phyloP scores from a whole-genome alignment of 2,888 invertebrate species.

The Drosophila vallismaia region DNA sequence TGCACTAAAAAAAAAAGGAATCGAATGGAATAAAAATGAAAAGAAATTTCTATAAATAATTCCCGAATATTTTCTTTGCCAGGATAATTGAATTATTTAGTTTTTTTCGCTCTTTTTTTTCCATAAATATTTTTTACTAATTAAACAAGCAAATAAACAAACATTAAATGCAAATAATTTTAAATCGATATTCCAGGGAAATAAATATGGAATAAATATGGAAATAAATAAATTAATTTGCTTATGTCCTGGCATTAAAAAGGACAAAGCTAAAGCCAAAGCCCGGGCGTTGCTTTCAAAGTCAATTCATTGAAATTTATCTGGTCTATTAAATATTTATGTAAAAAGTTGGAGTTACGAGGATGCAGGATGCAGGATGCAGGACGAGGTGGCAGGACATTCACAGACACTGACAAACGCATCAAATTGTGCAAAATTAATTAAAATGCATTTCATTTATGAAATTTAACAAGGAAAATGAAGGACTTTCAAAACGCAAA shows the following conservation, averaged over 20 bases:
- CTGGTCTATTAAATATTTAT: slow-evolving; percentile 74
- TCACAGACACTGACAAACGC: slow-evolving; percentile 53
- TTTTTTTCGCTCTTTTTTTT: neutral
- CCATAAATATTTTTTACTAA: slow-evolving; percentile 22
- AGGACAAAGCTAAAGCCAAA: slow-evolving; percentile 19
- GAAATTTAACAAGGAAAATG: slow-evolving; percentile 49
- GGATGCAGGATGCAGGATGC: neutral
- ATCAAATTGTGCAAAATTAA: slow-evolving; percentile 67
- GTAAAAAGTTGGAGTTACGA: slow-evolving; percentile 41
- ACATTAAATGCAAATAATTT: slow-evolving; percentile 25
- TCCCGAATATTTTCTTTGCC: slow-evolving; percentile 31
- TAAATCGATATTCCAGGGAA: slow-evolving; percentile 11
- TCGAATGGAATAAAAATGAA: neutral
- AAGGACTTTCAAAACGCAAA: neutral
- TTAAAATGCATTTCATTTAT: slow-evolving; percentile 78
- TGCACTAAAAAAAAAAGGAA: neutral
- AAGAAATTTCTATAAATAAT: slow-evolving; percentile 33
- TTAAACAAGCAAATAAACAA: slow-evolving; percentile 31
- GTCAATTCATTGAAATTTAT: slow-evolving; percentile 70
- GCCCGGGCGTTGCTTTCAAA: slow-evolving; percentile 32
- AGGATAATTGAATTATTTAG: no score
- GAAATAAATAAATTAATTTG: slow-evolving; percentile 55
- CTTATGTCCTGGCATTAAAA: slow-evolving; percentile 49
- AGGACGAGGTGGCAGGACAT: slow-evolving; percentile 10
- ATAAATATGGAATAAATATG: neutral